Conservation (phyloP, 64 coral and sea anemone genomes). For the Cladopsammia gracilis region DNA sequence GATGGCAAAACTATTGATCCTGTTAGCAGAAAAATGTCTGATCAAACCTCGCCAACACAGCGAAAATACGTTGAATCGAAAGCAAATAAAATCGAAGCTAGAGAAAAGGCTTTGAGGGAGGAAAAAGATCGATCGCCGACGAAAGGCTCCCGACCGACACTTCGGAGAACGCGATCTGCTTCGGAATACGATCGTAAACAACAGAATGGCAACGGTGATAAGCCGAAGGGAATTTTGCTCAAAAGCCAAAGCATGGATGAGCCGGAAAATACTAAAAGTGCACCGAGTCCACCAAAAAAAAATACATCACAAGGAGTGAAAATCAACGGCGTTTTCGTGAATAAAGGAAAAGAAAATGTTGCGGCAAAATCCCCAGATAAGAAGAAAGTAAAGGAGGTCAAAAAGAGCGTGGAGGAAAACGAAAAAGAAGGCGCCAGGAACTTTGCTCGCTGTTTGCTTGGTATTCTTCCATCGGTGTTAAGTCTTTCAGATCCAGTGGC, state of each 20-base stretch:
- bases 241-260: constrained; percentile 75
- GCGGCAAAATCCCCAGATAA: constrained; percentile 64
- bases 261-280: neutral
- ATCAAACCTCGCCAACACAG: constrained; percentile 49
- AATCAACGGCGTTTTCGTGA: constrained; percentile 96
- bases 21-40: constrained; percentile 56
- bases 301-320: constrained; percentile 75
- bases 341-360: constrained; percentile 33
- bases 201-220: constrained; percentile 70
- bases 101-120: constrained; percentile 70
- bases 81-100: constrained; percentile 87
- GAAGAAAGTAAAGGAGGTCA: constrained; percentile 87
- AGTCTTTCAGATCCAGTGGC: constrained; percentile 74
- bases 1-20: constrained; percentile 47
- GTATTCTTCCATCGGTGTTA: constrained; percentile 96
- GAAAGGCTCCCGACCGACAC: constrained; percentile 73
- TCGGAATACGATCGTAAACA: constrained; percentile 90
- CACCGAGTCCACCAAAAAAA: constrained; percentile 46
- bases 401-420: constrained; percentile 95
- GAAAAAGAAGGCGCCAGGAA: constrained; percentile 98
- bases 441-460: constrained; percentile 97
- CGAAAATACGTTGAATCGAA: constrained; percentile 92
- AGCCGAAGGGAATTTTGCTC: constrained; percentile 93
- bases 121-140: constrained; percentile 72
- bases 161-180: constrained; percentile 82